Conservation (phyloP, 2,113 vertebrate genomes). For the Tragelaphus imberbis region DNA sequence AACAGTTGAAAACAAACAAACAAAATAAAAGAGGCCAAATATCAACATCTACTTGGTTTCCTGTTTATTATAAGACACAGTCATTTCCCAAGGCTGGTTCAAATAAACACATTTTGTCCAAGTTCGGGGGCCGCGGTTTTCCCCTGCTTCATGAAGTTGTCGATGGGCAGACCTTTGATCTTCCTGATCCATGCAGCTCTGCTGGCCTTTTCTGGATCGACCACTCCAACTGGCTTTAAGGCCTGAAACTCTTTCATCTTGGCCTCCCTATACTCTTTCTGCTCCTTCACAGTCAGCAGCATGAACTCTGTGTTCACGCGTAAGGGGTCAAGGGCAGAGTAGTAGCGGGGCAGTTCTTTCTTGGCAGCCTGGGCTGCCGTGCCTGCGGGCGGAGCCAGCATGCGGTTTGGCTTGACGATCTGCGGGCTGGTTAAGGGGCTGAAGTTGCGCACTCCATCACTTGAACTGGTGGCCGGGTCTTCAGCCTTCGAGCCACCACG, state of each 20-base stretch:
- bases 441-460: fast-evolving
- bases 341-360: not conserved
- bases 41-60: not conserved
- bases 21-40: not conserved
- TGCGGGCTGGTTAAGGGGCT: conserved; percentile 46
- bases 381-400: not conserved
- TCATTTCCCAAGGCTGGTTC: conserved; percentile 53
- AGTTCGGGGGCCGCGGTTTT: conserved; percentile 79
- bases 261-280: conserved; percentile 56
- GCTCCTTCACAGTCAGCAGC: conserved; percentile 77
- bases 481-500: not conserved
- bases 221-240: not conserved
- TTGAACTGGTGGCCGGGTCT: not conserved
- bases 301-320: conserved; percentile 61
- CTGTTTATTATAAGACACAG: not conserved
- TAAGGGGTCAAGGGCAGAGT: conserved; percentile 45
- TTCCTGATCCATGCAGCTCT: conserved; percentile 76
- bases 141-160: conserved; percentile 69
- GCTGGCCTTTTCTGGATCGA: conserved; percentile 46
- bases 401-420: not conserved
- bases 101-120: conserved; percentile 75
- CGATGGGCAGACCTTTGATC: conserved; percentile 72
- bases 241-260: conserved; percentile 42
- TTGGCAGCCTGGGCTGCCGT: fast-evolving
- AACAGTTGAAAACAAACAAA: not conserved